Conservation (phyloP, 2,888 invertebrate genomes). For the Rotaria macrura region DNA sequence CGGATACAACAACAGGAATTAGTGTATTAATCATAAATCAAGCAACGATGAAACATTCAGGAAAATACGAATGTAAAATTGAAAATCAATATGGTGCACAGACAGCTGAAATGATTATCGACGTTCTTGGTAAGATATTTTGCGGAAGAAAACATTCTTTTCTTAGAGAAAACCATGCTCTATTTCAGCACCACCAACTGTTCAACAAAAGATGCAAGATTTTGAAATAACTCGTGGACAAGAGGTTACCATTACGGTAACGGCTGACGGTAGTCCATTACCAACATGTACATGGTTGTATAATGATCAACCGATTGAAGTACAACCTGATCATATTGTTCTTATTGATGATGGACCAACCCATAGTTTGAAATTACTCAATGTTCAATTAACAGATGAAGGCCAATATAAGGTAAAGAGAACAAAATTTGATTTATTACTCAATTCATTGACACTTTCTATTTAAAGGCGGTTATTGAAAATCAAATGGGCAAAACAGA, state of each 20-base stretch:
- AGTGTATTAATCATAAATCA: not conserved
- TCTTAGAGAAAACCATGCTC: not conserved
- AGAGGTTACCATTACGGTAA: not conserved
- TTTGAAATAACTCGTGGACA: conserved; percentile 13
- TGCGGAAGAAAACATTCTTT: not conserved
- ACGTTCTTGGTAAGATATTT: not conserved
- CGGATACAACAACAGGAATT: not conserved
- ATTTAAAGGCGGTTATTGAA: conserved; percentile 9
- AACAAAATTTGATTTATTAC: too few relatives aligned
- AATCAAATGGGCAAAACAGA: conserved; percentile 19
- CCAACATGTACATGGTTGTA: conserved; percentile 3
- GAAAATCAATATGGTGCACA: conserved; percentile 17
- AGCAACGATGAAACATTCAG: not conserved
- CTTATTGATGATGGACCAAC: not conserved
- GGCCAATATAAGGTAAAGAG: not conserved
- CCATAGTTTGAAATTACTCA: not conserved
- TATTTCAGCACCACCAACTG: not conserved
- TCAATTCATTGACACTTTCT: too few relatives aligned
- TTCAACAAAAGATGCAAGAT: conserved; percentile 18
- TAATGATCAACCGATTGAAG: not conserved
- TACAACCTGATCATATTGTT: not conserved
- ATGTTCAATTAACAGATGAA: not conserved
- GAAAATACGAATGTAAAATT: conserved; percentile 20
- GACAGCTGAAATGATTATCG: not conserved
- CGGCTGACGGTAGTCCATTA: conserved; percentile 20